Evolutionary conservation across 2,113 vertebrate genomes (phyloP).

Genomic region (Cygnus buccinator): DNA sequence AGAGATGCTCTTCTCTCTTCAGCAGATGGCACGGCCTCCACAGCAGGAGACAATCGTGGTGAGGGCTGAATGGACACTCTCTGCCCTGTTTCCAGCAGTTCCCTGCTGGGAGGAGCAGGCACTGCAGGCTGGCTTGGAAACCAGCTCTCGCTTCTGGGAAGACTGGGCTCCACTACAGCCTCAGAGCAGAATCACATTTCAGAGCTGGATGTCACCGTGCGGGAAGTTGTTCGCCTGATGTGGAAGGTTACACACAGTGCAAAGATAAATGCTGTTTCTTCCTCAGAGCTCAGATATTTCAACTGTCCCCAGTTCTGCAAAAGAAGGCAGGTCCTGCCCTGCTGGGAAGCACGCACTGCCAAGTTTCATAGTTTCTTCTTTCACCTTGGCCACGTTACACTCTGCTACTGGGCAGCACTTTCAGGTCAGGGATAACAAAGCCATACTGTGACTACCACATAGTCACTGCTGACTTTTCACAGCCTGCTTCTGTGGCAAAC

Average conservation of each 20-base stretch:
- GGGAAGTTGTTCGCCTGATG: not conserved
- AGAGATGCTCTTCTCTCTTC: not conserved
- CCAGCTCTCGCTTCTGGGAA: not conserved
- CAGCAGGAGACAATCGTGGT: not conserved
- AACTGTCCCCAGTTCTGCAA: not conserved
- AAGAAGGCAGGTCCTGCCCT: not conserved
- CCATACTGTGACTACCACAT: not conserved
- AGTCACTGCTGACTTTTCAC: not conserved
- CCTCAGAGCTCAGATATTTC: not conserved
- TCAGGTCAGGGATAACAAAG: not conserved
- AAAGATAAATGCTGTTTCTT: accelerated
- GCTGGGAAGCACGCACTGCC: not conserved
- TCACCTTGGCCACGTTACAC: not conserved
- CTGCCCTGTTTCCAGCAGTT: not conserved
- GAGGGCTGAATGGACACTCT: not conserved
- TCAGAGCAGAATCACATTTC: not conserved
- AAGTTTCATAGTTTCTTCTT: not conserved
- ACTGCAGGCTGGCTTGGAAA: not conserved
- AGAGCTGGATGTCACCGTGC: not conserved
- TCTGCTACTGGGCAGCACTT: not conserved
- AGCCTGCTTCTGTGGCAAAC: not conserved
- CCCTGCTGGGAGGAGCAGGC: not conserved
- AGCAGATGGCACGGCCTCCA: not conserved
- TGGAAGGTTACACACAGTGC: not conserved
- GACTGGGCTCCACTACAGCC: not conserved